These are phyloP conservation scores for Apodemus speciosus DNA, from an alignment of 2,113 vertebrate genomes.

Conservation along the genomic window DNA sequence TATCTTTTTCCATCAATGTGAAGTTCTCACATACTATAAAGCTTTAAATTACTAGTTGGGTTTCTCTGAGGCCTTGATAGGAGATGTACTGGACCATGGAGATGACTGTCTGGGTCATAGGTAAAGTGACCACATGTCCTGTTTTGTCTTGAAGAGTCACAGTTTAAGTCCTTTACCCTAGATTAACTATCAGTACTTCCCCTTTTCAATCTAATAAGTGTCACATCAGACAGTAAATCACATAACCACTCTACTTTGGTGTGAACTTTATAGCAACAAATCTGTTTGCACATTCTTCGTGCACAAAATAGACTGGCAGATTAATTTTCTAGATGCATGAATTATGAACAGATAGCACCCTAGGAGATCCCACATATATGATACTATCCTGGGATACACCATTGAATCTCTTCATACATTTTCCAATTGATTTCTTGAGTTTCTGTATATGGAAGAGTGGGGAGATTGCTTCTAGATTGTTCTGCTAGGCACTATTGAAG, in stretches of 20 bases:
- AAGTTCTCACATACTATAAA: constrained; percentile 31
- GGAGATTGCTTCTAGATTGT: background rate
- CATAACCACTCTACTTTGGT: constrained; percentile 47
- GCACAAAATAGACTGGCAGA: background rate
- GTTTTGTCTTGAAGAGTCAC: constrained; percentile 5
- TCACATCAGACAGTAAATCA: constrained; percentile 50
- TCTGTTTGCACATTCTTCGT: constrained; percentile 31
- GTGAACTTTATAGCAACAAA: constrained; percentile 19
- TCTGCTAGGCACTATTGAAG: background rate
- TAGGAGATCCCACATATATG: background rate
- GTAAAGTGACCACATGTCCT: constrained; percentile 26
- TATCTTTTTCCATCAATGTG: background rate
- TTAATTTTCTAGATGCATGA: constrained; percentile 37
- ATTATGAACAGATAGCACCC: constrained; percentile 11
- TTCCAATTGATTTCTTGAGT: background rate
- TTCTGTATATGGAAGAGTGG: background rate
- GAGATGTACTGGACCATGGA: background rate
- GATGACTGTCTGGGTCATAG: constrained; percentile 38
- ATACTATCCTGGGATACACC: background rate
- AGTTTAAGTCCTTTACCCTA: constrained; percentile 14
- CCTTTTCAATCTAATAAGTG: constrained; percentile 35
- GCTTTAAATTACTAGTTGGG: constrained; percentile 48
- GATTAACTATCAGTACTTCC: constrained; percentile 43
- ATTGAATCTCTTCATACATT: background rate
- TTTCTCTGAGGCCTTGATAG: constrained; percentile 48